Base-by-base conservation (phyloP, 2,888 invertebrate species). In the Drosophila testacea region DNA sequence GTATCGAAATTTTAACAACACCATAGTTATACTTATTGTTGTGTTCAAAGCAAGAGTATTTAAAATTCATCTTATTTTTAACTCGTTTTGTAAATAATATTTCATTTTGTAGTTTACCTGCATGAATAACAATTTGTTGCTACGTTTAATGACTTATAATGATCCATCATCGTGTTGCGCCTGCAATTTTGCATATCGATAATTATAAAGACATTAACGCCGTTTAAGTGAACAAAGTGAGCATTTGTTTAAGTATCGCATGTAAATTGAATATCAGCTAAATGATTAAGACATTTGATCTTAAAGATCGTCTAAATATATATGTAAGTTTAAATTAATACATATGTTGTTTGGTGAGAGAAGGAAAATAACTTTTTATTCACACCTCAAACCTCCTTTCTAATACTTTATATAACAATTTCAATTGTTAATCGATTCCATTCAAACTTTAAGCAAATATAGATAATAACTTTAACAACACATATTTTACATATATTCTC, bases 121-220 rank as follows among this genome's bases (percentile, higher is more conserved):
- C 62, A 51, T 69, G 69, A 67, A 51, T 70, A 65, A 69, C 66
- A 56, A 63, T 69, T 38, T 46, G 51, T 16, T 59, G 64, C 46
- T 46, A 79, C 69, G 65, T 69, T 73, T 71, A 70, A 65, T 68
- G 66, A 66, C 67, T 73, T 51, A 63, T 41, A 79, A 62, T 79
- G 69, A 67, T 56, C 59, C 38, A 39, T 63, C 63, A 38, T 39
- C 59, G 51, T 22, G 51, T 56, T 67, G 63, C 27, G 32, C 41
- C 44, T 62, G 61, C 60, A 60, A 63, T 65, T 72, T 41, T 77
- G 69, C 67, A 69, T 72, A 70, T 62, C 41, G 50, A 85, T 78
- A 73, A 87, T 81, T 87, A 87, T 78, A 73, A 72, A 72, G 72
- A 66, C 75, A 78, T 83, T 89, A 87, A 55, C 60, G 59, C 57